A percentile compares a stretch with the other conserved stretches of the same genome.
Evolutionary conservation across 2,797 vertebrate genomes (phyloP).

Genomic region (Coilia nasus): DNA sequence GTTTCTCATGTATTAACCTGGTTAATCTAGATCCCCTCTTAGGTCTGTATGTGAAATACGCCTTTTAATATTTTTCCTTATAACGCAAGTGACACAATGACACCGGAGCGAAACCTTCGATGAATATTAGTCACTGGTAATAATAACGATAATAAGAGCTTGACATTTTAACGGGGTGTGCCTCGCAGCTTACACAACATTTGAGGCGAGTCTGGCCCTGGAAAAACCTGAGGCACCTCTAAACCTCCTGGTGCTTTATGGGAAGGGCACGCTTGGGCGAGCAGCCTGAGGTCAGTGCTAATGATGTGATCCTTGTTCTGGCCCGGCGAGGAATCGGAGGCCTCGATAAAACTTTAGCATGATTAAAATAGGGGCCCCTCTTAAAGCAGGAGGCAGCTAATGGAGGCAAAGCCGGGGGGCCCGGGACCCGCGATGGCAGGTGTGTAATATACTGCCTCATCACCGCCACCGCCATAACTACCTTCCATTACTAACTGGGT

Average conservation of each 20-base stretch:
- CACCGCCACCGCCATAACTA: slow-evolving; percentile 37
- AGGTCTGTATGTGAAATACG: not conserved
- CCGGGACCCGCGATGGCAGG: slow-evolving; percentile 57
- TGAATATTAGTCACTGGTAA: slow-evolving; percentile 33
- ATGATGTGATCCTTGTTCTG: slow-evolving; percentile 74
- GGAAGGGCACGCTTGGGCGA: slow-evolving; percentile 69
- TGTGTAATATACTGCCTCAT: slow-evolving; percentile 60
- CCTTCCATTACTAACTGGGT: slow-evolving; percentile 26
- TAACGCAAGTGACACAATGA: slow-evolving; percentile 22
- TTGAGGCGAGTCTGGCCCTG: slow-evolving; percentile 63
- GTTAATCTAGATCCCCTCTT: not conserved
- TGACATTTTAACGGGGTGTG: slow-evolving; percentile 73
- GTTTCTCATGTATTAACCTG: not conserved
- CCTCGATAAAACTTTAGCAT: slow-evolving; percentile 74
- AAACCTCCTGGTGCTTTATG: slow-evolving; percentile 66
- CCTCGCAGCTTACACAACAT: slow-evolving; percentile 63
- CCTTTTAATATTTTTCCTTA: slow-evolving; percentile 16
- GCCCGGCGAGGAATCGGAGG: slow-evolving; percentile 68
- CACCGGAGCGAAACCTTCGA: slow-evolving; percentile 15
- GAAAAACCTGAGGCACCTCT: slow-evolving; percentile 41
- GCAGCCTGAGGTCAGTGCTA: slow-evolving; percentile 74
- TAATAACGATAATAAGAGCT: slow-evolving; percentile 62
- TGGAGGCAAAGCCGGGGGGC: slow-evolving; percentile 60
- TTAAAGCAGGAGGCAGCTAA: slow-evolving; percentile 64
- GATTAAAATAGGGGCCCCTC: slow-evolving; percentile 71